Evolutionary conservation across 2,797 vertebrate species (phyloP).

Genomic region (Sylvia borin): DNA sequence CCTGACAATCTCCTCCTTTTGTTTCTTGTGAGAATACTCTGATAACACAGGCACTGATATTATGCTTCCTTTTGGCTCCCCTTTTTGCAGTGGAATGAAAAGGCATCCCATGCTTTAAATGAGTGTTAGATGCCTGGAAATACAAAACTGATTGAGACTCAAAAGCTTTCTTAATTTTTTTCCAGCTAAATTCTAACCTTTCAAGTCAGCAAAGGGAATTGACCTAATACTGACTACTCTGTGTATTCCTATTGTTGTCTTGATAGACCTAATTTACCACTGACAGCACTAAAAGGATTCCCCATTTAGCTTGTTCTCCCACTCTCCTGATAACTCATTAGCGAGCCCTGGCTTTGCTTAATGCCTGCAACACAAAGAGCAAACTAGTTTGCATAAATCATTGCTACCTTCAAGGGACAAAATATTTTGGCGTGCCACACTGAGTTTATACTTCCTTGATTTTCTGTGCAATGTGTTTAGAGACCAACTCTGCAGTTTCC

Average conservation of each 20-base stretch:
- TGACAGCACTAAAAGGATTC: conserved; percentile 41
- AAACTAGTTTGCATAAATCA: conserved; percentile 55
- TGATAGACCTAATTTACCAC: conserved; percentile 47
- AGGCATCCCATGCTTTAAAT: neutral
- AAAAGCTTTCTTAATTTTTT: neutral
- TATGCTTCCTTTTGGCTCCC: neutral
- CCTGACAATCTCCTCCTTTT: neutral
- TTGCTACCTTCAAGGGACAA: conserved; percentile 45
- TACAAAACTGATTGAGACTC: neutral
- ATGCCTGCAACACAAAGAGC: neutral
- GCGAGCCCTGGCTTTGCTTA: conserved; percentile 25
- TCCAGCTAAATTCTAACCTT: neutral
- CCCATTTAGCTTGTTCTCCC: conserved; percentile 37
- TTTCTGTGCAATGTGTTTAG: conserved; percentile 1
- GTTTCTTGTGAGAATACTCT: neutral
- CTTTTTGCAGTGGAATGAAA: neutral
- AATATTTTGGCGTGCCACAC: conserved; percentile 19
- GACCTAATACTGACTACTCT: conserved; percentile 24
- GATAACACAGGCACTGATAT: neutral
- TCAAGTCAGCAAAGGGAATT: conserved; percentile 41
- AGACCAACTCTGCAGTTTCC: neutral
- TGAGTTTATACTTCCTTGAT: neutral
- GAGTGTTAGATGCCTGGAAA: neutral
- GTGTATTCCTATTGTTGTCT: conserved; percentile 27
- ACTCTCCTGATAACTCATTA: conserved; percentile 55